Conservation (phyloP, 2,797 vertebrate genomes). For the Calcarius lapponicus region DNA sequence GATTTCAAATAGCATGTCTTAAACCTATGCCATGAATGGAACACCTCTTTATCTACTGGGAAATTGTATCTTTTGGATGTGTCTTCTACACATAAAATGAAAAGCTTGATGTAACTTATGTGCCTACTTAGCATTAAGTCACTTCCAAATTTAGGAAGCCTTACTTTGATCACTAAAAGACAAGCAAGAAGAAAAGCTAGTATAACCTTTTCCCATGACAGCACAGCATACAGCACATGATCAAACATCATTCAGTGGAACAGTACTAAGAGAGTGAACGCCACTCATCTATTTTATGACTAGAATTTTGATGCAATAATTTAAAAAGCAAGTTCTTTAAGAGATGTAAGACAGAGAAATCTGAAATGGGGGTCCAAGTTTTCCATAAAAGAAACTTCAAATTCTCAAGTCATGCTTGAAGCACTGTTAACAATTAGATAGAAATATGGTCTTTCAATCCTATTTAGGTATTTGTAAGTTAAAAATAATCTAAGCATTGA, state of each 20-base stretch:
- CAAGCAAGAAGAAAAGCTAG: not conserved
- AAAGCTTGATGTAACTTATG: not conserved
- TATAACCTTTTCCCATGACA: not conserved
- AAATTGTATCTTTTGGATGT: not conserved
- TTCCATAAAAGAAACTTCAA: not conserved
- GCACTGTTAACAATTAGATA: not conserved
- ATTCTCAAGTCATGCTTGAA: not conserved
- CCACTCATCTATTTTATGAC: not conserved
- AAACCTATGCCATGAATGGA: not conserved
- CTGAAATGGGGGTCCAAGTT: not conserved
- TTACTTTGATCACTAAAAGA: not conserved
- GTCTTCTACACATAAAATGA: not conserved
- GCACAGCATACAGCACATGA: not conserved
- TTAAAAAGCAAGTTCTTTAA: not conserved
- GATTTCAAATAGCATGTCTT: constrained; percentile 14
- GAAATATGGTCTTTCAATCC: not conserved
- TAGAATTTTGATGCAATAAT: not conserved
- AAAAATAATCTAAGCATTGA: not conserved
- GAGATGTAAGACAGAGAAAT: not conserved
- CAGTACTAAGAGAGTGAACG: not conserved
- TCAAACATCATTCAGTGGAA: not conserved
- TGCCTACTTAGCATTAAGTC: not conserved
- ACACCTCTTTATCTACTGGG: not conserved
- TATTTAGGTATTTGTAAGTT: not conserved
- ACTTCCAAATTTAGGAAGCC: not conserved